Evolutionary conservation across 2,113 vertebrate species (phyloP).

Genomic region (Neodontobutis hainanensis): DNA sequence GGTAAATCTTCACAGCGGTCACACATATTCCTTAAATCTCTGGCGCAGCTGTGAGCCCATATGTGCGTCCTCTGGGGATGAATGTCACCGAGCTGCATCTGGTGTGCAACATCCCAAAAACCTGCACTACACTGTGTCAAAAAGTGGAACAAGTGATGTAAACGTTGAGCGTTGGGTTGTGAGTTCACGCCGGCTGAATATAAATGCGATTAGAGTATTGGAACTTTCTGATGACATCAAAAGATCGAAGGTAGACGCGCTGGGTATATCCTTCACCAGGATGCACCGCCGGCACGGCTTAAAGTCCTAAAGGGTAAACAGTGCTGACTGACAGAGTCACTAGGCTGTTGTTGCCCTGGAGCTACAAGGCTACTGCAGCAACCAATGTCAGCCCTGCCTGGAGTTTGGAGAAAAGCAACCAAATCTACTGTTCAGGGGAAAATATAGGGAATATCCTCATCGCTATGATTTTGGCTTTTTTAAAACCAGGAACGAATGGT

Average conservation of each 20-base stretch:
- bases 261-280: neutral
- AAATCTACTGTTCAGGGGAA: neutral
- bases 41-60: slow-evolving; percentile 42
- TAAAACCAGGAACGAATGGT: too few species aligned
- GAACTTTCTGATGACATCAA: slow-evolving; percentile 1
- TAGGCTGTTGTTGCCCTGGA: slow-evolving; percentile 18
- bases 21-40: slow-evolving; percentile 54
- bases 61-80: slow-evolving; percentile 37
- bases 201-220: slow-evolving; percentile 15
- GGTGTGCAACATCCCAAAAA: slow-evolving; percentile 31
- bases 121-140: slow-evolving; percentile 26
- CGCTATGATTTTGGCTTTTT: too few species aligned
- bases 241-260: neutral
- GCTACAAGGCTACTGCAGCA: slow-evolving; percentile 28
- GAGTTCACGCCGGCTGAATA: slow-evolving; percentile 12
- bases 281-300: slow-evolving; percentile 14
- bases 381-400: slow-evolving; percentile 32
- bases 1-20: slow-evolving; percentile 43
- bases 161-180: slow-evolving; percentile 10
- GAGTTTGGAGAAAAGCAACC: neutral
- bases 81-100: slow-evolving; percentile 46
- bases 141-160: slow-evolving; percentile 35
- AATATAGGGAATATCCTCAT: too few species aligned
- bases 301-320: slow-evolving; percentile 45
- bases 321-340: slow-evolving; percentile 34